Evolutionary conservation across 2,888 invertebrate species (phyloP).

Genomic region (Lepidonotus clava): DNA sequence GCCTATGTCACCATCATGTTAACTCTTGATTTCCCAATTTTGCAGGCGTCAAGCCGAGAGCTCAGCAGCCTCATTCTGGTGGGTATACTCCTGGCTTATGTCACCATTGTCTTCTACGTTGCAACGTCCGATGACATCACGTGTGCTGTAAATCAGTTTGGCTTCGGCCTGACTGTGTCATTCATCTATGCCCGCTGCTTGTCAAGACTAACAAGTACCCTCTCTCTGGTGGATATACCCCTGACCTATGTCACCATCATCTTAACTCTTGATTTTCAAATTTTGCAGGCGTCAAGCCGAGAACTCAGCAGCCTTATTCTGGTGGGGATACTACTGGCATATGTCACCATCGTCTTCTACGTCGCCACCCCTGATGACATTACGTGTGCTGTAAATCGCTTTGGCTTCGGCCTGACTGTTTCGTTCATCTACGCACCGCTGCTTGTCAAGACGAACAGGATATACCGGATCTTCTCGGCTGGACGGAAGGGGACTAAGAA

Average conservation of each 20-base stretch:
- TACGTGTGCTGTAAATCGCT: slow-evolving; percentile 61
- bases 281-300: slow-evolving; percentile 62
- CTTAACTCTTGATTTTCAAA: no score
- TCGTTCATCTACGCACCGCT: slow-evolving; percentile 66
- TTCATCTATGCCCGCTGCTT: slow-evolving; percentile 66
- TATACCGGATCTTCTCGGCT: slow-evolving; percentile 67
- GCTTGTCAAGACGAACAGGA: slow-evolving; percentile 67
- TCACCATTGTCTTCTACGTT: slow-evolving; percentile 60
- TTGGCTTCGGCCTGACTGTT: slow-evolving; percentile 65
- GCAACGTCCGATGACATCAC: slow-evolving; percentile 59
- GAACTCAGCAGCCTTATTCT: slow-evolving; percentile 65
- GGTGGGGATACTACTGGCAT: slow-evolving; percentile 61
- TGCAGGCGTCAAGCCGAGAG: slow-evolving; percentile 65
- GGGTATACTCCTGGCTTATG: slow-evolving; percentile 62
- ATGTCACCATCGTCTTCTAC: slow-evolving; percentile 61
- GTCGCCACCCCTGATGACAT: slow-evolving; percentile 59
- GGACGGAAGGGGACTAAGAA: slow-evolving; percentile 60
- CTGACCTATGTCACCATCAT: no score
- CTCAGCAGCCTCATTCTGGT: slow-evolving; percentile 63
- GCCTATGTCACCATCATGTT: no score
- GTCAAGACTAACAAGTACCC: slow-evolving; percentile 68
- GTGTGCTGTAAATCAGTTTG: slow-evolving; percentile 62
- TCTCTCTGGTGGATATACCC: no score
- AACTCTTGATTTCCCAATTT: no score
- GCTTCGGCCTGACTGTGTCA: slow-evolving; percentile 65